These are phyloP conservation scores for Neodiprion pinetum DNA, from an alignment of 1,140 invertebrate genomes.

Conservation along the genomic window DNA sequence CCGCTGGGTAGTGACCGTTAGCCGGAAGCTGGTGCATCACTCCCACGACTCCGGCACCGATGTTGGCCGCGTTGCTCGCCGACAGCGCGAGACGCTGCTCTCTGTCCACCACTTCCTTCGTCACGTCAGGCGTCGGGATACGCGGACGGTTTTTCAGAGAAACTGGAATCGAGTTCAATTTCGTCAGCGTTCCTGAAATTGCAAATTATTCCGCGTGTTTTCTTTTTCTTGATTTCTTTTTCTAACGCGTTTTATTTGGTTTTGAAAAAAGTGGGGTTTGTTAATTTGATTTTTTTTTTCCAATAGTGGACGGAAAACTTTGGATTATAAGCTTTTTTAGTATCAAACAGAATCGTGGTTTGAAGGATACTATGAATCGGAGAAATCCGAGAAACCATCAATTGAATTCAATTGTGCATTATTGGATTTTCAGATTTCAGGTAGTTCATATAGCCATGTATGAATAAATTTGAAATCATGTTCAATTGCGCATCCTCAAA, in stretches of 20 bases:
- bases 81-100: slow-evolving; percentile 68
- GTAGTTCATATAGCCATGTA: too few relatives aligned
- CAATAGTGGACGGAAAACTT: too few relatives aligned
- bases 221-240: neutral
- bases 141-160: slow-evolving; percentile 78
- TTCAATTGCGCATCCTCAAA: too few relatives aligned
- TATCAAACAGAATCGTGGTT: too few relatives aligned
- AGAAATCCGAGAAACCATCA: too few relatives aligned
- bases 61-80: slow-evolving; percentile 60
- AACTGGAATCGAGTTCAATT: slow-evolving; percentile 71
- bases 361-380: too few relatives aligned
- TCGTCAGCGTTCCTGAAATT: slow-evolving; percentile 65
- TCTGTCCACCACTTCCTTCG: slow-evolving; percentile 76
- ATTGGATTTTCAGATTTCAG: too few relatives aligned
- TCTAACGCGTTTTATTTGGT: neutral
- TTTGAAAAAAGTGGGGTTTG: too few relatives aligned
- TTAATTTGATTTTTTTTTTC: too few relatives aligned
- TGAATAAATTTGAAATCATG: too few relatives aligned
- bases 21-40: slow-evolving; percentile 65
- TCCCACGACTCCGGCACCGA: slow-evolving; percentile 68
- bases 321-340: too few relatives aligned
- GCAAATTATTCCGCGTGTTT: slow-evolving; percentile 15
- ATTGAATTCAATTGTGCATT: too few relatives aligned
- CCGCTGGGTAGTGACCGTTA: slow-evolving; percentile 64
- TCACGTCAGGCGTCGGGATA: slow-evolving; percentile 86